Percentiles rank a stretch among this genome's conserved stretches.
Evolutionary conservation across 2,797 vertebrate species (phyloP).

Genomic region (Sphaeramia orbicularis): DNA sequence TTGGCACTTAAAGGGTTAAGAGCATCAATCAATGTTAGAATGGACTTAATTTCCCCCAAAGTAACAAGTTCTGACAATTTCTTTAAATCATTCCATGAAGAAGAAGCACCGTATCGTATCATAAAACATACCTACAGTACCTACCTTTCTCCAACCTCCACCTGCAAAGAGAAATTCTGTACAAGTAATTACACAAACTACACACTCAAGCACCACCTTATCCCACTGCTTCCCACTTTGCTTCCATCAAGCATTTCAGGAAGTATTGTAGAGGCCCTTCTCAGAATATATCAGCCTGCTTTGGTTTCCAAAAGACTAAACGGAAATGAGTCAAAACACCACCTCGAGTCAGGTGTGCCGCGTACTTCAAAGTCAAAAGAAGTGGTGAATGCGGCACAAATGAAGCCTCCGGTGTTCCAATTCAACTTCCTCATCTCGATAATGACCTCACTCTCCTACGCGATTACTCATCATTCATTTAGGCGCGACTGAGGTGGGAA

Average conservation of each 20-base stretch:
- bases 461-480: slow-evolving; percentile 70
- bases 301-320: slow-evolving; percentile 53
- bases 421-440: slow-evolving; percentile 67
- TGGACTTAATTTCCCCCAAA: too few species aligned
- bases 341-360: slow-evolving; percentile 77
- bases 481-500: slow-evolving; percentile 49
- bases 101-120: too few species aligned
- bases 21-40: too few species aligned
- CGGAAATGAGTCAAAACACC: slow-evolving; percentile 57
- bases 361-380: slow-evolving; percentile 78
- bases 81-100: too few species aligned
- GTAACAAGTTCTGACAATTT: too few species aligned
- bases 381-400: slow-evolving; percentile 73
- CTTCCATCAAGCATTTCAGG: slow-evolving; percentile 48
- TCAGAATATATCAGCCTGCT: slow-evolving; percentile 61
- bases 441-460: slow-evolving; percentile 68
- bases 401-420: slow-evolving; percentile 66
- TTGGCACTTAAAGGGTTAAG: too few species aligned
- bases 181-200: slow-evolving; percentile 22
- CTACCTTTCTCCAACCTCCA: neutral
- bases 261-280: slow-evolving; percentile 47
- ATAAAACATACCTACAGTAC: too few species aligned
- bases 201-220: slow-evolving; percentile 18
- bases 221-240: slow-evolving; percentile 21
- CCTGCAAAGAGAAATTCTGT: slow-evolving; percentile 1